A percentile compares a stretch with the other conserved stretches of the same genome.
Evolutionary conservation across 2,888 invertebrate genomes (phyloP).

Genomic region (Andrena haemorrhoa): DNA sequence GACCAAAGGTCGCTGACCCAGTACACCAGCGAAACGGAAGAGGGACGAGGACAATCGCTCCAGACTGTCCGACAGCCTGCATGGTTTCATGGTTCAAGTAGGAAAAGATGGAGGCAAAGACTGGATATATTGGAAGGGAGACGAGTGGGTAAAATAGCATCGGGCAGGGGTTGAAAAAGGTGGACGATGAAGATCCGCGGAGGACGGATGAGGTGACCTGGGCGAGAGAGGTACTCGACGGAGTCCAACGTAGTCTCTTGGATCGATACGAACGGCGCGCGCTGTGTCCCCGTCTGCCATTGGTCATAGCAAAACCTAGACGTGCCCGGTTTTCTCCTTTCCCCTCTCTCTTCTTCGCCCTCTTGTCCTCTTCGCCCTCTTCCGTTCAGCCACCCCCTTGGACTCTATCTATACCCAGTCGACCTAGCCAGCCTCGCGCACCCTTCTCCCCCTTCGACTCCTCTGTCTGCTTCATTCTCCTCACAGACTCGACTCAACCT

Average conservation of each 20-base stretch:
- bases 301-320: conserved; percentile 83
- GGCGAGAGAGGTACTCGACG: conserved; percentile 74
- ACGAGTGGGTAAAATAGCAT: conserved; percentile 55
- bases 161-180: conserved; percentile 65
- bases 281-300: conserved; percentile 83
- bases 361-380: conserved; percentile 62
- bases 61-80: too few species aligned
- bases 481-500: conserved; percentile 27
- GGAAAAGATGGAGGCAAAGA: conserved; percentile 41
- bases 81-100: background rate
- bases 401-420: conserved; percentile 59
- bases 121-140: conserved; percentile 29
- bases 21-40: background rate
- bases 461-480: conserved; percentile 46
- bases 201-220: conserved; percentile 81
- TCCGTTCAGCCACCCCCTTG: conserved; percentile 61
- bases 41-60: background rate
- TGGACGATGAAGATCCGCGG: conserved; percentile 75
- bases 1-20: background rate
- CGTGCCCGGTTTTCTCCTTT: conserved; percentile 79
- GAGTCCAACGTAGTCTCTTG: conserved; percentile 75
- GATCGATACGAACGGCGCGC: conserved; percentile 82
- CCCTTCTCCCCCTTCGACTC: conserved; percentile 44
- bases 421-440: conserved; percentile 55
- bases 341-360: conserved; percentile 49